Conservation (phyloP, 2,888 invertebrate genomes). For the Scaptomyza parva region DNA sequence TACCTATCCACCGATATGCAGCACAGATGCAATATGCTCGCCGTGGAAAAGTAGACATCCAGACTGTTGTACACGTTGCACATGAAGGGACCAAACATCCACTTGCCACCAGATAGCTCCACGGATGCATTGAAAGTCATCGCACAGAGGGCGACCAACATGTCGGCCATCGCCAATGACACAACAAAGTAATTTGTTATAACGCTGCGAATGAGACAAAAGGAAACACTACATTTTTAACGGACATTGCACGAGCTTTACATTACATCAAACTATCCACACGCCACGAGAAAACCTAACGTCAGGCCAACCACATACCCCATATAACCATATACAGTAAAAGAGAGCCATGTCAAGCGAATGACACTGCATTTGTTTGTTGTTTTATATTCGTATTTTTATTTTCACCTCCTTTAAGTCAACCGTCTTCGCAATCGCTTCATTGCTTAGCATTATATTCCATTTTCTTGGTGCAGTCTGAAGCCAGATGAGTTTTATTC, state of each 20-base stretch:
- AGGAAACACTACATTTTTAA: slow-evolving; percentile 43
- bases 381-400: background rate
- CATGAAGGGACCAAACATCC: slow-evolving; percentile 96
- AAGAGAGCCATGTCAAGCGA: slow-evolving; percentile 47
- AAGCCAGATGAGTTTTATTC: slow-evolving; percentile 43
- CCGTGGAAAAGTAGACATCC: slow-evolving; percentile 97
- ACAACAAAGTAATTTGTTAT: slow-evolving; percentile 99
- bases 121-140: slow-evolving; percentile 98
- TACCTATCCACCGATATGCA: slow-evolving; percentile 94
- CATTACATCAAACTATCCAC: slow-evolving; percentile 13
- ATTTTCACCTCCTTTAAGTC: slow-evolving; percentile 2
- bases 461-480: slow-evolving; percentile 43
- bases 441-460: slow-evolving; percentile 30
- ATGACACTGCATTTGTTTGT: slow-evolving; percentile 57
- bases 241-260: slow-evolving; percentile 29
- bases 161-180: slow-evolving; percentile 96
- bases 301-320: background rate
- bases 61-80: slow-evolving; percentile 98
- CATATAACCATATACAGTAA: slow-evolving; percentile 9
- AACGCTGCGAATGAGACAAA: slow-evolving; percentile 86
- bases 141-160: slow-evolving; percentile 96
- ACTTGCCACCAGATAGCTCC: slow-evolving; percentile 92
- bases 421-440: background rate
- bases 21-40: slow-evolving; percentile 96
- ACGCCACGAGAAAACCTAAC: background rate